Evolutionary conservation across 2,888 invertebrate species (phyloP), one percentile per base, ranked within the genome.

Genomic region (Mellilla xanthometata): DNA sequence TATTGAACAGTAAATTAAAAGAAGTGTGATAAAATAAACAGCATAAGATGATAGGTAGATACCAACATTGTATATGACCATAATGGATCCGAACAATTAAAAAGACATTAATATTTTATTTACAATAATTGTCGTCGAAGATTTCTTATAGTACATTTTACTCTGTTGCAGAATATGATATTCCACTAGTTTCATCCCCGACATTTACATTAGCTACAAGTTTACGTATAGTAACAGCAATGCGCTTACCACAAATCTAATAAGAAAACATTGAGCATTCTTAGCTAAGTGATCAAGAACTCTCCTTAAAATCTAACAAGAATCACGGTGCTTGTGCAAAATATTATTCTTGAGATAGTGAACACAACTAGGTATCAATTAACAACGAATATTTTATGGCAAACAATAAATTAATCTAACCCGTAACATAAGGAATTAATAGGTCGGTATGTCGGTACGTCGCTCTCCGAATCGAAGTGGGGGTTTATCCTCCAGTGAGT

Each of bases 311-410:
- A 50, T 48, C 72, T 78, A 80, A 67, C 69, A 69, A 76, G 70
- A 81, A 81, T 69, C 75, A 78, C 70, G 66, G 85, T 86, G 86
- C 83, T 75, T 72, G 84, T 84, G 85, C 82, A 79, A 72, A 76
- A 68, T 68, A 76, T 65, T 62, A 69, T 58, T 70, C 67, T 70
- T 69, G 72, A 72, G 66, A 66, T 63, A 65, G 74, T 81, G 76
- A 80, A 72, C 76, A 81, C 72, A 76, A 74, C 68, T 77, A 78
- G 62, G 59, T 72, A 73, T 55, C 51, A 65, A 65, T 59, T 69
- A 82, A 86, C 81, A 82, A 83, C 72, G 68, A 81, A 84, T 76
- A 79, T 49, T 70, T 72, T 85, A 88, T 88, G 87, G 86, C 87
- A 79, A 81, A 81, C 74, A 74, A 75, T 73, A 69, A 72, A 49